Conservation (phyloP, 2,797 vertebrate species). For the Sebastes baramenuke region DNA sequence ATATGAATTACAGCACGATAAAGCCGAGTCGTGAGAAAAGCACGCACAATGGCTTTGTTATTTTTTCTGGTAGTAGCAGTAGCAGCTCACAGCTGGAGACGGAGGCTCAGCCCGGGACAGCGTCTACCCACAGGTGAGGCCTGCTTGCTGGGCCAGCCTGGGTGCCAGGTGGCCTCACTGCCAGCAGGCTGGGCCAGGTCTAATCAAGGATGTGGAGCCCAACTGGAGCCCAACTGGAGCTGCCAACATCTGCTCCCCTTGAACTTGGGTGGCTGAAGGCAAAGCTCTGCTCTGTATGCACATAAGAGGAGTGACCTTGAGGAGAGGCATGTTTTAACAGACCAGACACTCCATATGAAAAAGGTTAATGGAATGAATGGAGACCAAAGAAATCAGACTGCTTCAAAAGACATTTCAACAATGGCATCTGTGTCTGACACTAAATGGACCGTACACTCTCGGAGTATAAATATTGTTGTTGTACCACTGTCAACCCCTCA, state of each 20-base stretch:
- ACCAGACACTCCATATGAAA: conserved; percentile 62
- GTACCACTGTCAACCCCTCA: conserved; percentile 72
- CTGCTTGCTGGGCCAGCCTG: conserved; percentile 73
- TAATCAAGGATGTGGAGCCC: conserved; percentile 82
- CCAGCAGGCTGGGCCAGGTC: conserved; percentile 78
- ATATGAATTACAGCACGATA: conserved; percentile 68
- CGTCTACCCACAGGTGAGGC: conserved; percentile 79
- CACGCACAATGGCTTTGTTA: conserved; percentile 36
- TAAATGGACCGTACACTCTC: conserved; percentile 58
- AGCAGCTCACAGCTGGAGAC: conserved; percentile 54
- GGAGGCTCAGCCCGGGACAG: conserved; percentile 39
- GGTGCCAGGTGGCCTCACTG: conserved; percentile 79
- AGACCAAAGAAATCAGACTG: conserved; percentile 57
- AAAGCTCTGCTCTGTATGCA: conserved; percentile 64
- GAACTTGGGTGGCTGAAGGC: conserved; percentile 80
- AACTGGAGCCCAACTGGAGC: conserved; percentile 83
- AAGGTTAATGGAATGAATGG: conserved; percentile 71
- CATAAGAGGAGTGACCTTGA: conserved; percentile 78
- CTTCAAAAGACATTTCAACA: conserved; percentile 65
- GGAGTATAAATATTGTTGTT: conserved; percentile 70
- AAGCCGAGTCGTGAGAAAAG: conserved; percentile 19
- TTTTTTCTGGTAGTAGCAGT: conserved; percentile 15
- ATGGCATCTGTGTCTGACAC: conserved; percentile 61
- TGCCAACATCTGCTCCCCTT: conserved; percentile 82
- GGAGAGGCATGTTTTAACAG: conserved; percentile 63